Evolutionary conservation across 1,140 invertebrate species (phyloP).

Genomic region (Drosophila parabipectinata): DNA sequence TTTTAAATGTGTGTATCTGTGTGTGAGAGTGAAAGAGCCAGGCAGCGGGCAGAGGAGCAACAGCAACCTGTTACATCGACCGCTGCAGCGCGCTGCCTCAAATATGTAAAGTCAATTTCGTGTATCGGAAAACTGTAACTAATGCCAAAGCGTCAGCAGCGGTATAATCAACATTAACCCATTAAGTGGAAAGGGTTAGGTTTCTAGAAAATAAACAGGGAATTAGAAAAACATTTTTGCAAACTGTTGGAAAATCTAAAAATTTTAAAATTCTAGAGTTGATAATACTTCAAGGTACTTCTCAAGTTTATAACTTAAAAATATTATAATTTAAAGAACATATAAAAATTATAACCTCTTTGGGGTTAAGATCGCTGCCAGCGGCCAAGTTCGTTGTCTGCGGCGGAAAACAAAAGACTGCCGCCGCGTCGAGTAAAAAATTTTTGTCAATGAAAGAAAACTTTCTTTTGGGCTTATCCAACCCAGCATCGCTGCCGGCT

Average conservation of each 20-base stretch:
- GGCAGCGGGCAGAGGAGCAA: slow-evolving; percentile 29
- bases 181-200: slow-evolving; percentile 37
- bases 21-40: slow-evolving; percentile 32
- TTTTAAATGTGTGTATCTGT: neutral
- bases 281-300: too few relatives aligned
- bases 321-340: too few relatives aligned
- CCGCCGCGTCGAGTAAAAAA: slow-evolving; percentile 36
- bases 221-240: neutral
- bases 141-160: slow-evolving; percentile 63
- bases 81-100: slow-evolving; percentile 42
- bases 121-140: slow-evolving; percentile 76
- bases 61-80: slow-evolving; percentile 69
- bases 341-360: neutral
- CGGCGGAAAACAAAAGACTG: slow-evolving; percentile 48
- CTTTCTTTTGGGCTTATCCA: slow-evolving; percentile 78
- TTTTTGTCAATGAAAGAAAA: slow-evolving; percentile 79
- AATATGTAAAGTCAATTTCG: slow-evolving; percentile 78
- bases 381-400: slow-evolving; percentile 64
- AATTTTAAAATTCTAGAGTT: too few relatives aligned
- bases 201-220: neutral
- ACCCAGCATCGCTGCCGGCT: slow-evolving; percentile 57
- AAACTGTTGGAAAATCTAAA: too few relatives aligned
- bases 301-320: too few relatives aligned
- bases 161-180: slow-evolving; percentile 51
- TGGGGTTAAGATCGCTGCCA: slow-evolving; percentile 43